Evolutionary conservation across 2,797 vertebrate genomes (phyloP), one percentile per base, ranked within the genome.

Genomic region (Alca torda): DNA sequence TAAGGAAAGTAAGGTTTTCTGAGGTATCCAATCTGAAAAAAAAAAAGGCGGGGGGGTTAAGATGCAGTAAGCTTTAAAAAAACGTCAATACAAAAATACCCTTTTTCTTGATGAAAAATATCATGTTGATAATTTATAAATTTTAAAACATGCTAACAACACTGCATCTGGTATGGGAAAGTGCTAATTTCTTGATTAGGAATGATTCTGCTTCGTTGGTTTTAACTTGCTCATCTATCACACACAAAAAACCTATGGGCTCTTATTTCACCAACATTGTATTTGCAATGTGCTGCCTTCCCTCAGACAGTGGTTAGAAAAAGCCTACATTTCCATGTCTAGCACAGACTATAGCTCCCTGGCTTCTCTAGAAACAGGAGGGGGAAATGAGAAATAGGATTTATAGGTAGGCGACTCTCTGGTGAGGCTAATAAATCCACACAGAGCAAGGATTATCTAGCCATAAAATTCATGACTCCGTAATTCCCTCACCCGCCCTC

Each of bases 221-320:
- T 84, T 80, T 50, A 39, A 33, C 6, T 73, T 39, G 17, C 7
- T 65, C 9, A n/a, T 43, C 28, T 80, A 9, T 45, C 12, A 28
- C 11, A 60, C 3, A 54, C 3, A 10, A 48, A 64, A 74, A 37
- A 51, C 1, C 2, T n/a, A 30, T 4, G 16, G 7, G 13, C 0
- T 73, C 82, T 89, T 76, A 35, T 53, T 79, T 95, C 64, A 67
- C 10, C 31, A 65, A 19, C 6, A 9, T 2, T 50, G 4, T 46
- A 39, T 57, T 68, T 82, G 23, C 23, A 53, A 13, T 21, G 8
- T 48, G 16, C 23, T 91, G 20, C 35, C 37, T 87, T 28, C 25
- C 19, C 11, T 73, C 63, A 57, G n/a, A 82, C 9, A 50, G 12
- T 3, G 4, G 28, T 54, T 68, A 80, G 59, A 65, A 82, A 87